Percentiles rank a stretch among this genome's conserved stretches.
Conservation (phyloP, 2,797 vertebrate genomes). For the Threskiornis aethiopicus region DNA sequence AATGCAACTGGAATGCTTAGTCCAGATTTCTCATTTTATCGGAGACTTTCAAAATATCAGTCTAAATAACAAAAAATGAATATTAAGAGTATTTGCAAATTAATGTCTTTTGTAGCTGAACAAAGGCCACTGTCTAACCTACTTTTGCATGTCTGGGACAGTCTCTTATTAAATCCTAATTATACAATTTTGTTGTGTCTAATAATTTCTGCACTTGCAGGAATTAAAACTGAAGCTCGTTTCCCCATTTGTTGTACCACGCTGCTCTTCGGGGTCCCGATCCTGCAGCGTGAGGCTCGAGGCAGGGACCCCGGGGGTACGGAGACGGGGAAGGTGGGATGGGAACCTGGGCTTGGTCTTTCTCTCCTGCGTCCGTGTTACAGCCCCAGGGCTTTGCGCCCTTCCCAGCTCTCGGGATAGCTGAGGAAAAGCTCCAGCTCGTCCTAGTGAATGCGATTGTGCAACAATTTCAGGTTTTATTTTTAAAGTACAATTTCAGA, state of each 20-base stretch:
- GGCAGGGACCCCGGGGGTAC: rapidly evolving
- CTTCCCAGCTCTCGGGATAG: neutral
- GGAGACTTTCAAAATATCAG: constrained; percentile 36
- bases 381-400: neutral
- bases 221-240: constrained; percentile 1
- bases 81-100: constrained; percentile 59
- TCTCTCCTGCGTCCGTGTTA: neutral
- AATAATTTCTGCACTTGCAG: constrained; percentile 30
- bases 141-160: constrained; percentile 49
- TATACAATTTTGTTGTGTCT: constrained; percentile 49
- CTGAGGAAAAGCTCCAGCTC: neutral
- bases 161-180: constrained; percentile 59
- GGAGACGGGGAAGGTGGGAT: neutral
- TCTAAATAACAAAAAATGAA: constrained; percentile 44
- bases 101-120: constrained; percentile 59
- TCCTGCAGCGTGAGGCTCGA: neutral
- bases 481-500: neutral
- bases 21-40: constrained; percentile 43
- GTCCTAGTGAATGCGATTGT: neutral
- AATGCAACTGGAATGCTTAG: constrained; percentile 45
- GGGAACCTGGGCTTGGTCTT: neutral
- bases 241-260: neutral
- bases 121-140: constrained; percentile 45
- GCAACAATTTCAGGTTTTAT: neutral
- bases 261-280: neutral